Base-by-base conservation (phyloP, 2,113 vertebrate genomes). In the Astur gentilis region DNA sequence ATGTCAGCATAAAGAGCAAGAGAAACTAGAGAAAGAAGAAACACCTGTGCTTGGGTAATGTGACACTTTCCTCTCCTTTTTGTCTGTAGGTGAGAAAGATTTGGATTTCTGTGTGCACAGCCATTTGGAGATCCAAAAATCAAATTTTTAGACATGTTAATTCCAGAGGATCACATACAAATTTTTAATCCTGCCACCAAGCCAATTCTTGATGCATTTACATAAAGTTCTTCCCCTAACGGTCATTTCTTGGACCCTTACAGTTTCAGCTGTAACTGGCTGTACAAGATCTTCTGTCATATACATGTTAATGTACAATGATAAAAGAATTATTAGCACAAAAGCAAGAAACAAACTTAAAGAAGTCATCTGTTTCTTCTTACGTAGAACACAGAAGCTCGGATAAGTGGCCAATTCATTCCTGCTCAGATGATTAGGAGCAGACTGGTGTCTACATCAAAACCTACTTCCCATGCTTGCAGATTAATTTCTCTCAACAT, bases 381-480 rank as follows among this genome's bases (percentile, higher is more conserved):
- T 78, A 76, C 4, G 9, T 65, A 17, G 61, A 71, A 49, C 13
- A 82, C 11, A 82, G 57, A 82, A 75, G 1, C 18, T 75, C 1
- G 0, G 19, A 20, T 49, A 91, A 54, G 32, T 50, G 50, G 32
- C 15, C n/a, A 66, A 10, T 6, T 73, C 10, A 54, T 52, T 83
- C 21, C 42, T 78, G 44, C 31, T 77, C 36, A 45, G 31, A 54
- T 19, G 9, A 8, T 64, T 72, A 72, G 26, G 62, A 36, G 31
- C 34, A 73, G 45, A 58, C 16, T 5, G 0, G 4, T 36, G 25
- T 40, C 36, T 84, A 49, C 29, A 27, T 40, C 0, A 0, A 79
- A 79, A 73, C 16, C 40, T 32, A 4, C 12, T 47, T 87, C 42
- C 38, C 2, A 3, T 69, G 31, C 31, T 64, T 36, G 17, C n/a